Base-by-base conservation (phyloP, 2,113 vertebrate species). In the Dunckerocampus dactyliophorus region DNA sequence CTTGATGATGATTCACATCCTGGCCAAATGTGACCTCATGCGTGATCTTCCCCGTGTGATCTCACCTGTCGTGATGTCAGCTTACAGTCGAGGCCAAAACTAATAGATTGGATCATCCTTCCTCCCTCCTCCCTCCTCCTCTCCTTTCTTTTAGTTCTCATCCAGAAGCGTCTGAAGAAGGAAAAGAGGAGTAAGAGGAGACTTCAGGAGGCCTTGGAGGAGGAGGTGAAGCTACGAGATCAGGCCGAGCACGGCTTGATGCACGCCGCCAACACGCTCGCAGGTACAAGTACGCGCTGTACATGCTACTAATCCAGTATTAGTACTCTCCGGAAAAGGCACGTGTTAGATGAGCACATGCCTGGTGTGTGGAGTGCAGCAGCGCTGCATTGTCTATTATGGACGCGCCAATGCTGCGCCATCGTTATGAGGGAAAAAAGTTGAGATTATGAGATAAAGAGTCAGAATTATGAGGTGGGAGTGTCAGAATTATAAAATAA, bases 81-180 rank as follows among this genome's bases (percentile, higher is more conserved):
- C 17, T 16, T 11, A 2, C 52, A 37, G 17, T n/a, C 9, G 4
- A n/a, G 52, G 34, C 34, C 53, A 56, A 56, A 39, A 42, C 53
- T 21, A 39, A 14, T 42, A 56, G 53, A 56, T 47, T 28, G 50
- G 31, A 14, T 43, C 37, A 9, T 58, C 13, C 39, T 7, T 62
- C 39, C 24, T 15, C 5, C 62, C 3, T 17, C 37, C 37, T 28
- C 37, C 37, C 37, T 28, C 37, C 14, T 55, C 45, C 53, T 57
- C 37, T 34, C 20, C 21, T 28, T 1, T 46, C 49, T 47, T 60
- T 12, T 45, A 89, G 88, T 89, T 58, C 59, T 89, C 66, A 88
- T 89, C 63, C 88, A 89, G 68, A 89, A 89, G 58, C 86, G 88
- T 31, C 78, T 88, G 78, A 89, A 89, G 82, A 88, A 88, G 56